Base-by-base conservation (phyloP, 2,113 vertebrate species). In the Oxygymnocypris stewartii region DNA sequence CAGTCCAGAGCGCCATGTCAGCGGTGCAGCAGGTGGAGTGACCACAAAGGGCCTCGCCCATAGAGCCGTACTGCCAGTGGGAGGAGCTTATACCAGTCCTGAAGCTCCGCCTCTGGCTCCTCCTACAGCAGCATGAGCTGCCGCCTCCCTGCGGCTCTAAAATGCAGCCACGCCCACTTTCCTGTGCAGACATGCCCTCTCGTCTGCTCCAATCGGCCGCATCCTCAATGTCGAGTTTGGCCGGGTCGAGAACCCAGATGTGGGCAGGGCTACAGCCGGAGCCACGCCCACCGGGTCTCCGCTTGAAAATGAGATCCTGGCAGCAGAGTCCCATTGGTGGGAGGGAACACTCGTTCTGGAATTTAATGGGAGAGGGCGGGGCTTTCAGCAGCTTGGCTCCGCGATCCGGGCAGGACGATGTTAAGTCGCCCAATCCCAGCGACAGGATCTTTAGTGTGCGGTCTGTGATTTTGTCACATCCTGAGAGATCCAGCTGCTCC, bases 381-480 rank as follows among this genome's bases (percentile, higher is more conserved):
- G 94, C 91, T 85, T 97, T 92, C 12, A 91, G 87, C 11, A 91
- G 86, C 84, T 91, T 92, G 69, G 88, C 89, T 44, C 79, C 88
- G 20, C 89, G 90, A 4, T 91, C 91, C 0, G 77, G 88, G 37
- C 87, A 85, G 79, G 93, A 91, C 51, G 93, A 63, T 0, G 91
- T 90, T 80, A 96, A 91, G 88, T 97, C 92, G 1, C 97, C 98
- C 82, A 99, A 91, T 0, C 96, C 97, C 81, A 95, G 84, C 2
- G 98, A 97, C 75, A 99, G 93, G 85, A 95, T 97, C 90, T 96
- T 96, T 84, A 99, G 84, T 47, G 97, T 95, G 90, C 94, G 86
- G 88, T 99, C 97, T 0, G 96, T 97, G 87, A 99, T 96, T 91
- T 97, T 97, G 84, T 99, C 98, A 90, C 98, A 99, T 5, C 98